These are phyloP conservation scores for Phrynosoma blainvillii DNA, from an alignment of 2,113 vertebrate species.

Conservation along the genomic window DNA sequence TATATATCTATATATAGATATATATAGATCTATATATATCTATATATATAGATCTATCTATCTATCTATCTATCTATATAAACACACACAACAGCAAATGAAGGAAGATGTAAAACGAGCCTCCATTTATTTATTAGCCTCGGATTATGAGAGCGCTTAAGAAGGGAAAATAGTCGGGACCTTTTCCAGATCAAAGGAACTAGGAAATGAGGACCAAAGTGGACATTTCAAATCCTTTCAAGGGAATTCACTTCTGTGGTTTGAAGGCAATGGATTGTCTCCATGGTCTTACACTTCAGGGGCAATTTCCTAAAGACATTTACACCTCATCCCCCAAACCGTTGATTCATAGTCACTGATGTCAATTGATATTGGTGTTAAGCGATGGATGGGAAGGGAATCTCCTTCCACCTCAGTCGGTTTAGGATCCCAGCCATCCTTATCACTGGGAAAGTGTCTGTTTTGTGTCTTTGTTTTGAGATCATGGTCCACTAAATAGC, in stretches of 20 bases:
- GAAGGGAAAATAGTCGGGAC: not conserved
- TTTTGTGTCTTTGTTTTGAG: too few species aligned
- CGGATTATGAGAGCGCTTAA: too few species aligned
- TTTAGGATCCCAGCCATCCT: too few species aligned
- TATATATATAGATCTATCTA: too few species aligned
- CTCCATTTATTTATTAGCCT: not conserved
- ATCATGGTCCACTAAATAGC: not conserved
- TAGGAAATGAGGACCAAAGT: not conserved
- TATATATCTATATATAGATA: too few species aligned
- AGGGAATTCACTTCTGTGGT: not conserved
- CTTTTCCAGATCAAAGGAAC: slow-evolving; percentile 5
- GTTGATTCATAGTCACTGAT: not conserved
- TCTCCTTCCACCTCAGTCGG: not conserved
- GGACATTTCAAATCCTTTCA: not conserved
- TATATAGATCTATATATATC: too few species aligned
- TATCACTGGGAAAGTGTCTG: too few species aligned
- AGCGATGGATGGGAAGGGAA: too few species aligned
- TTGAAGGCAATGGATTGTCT: not conserved
- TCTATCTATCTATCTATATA: too few species aligned
- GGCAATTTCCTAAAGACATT: not conserved
- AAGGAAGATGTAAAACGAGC: not conserved
- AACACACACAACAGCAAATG: not conserved
- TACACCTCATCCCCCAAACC: not conserved
- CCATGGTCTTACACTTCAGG: not conserved
- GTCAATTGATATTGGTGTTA: not conserved